Percentiles rank a stretch among this genome's conserved stretches.
Conservation (phyloP, 2,113 vertebrate species). For the Corvus cornix region DNA sequence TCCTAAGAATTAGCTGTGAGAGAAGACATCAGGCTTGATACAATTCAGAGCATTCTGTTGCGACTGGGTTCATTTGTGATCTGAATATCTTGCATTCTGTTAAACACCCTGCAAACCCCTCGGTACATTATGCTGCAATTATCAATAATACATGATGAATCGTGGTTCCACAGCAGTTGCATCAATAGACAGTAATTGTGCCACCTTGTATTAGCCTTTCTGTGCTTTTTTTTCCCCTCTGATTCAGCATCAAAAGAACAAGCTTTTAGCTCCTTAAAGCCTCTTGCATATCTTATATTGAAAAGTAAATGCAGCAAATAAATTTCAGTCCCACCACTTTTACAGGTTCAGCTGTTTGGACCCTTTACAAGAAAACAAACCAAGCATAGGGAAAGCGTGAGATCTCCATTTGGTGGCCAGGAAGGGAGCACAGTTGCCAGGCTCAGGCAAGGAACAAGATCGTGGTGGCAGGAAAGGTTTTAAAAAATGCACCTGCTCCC, state of each 20-base stretch:
- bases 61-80: not conserved
- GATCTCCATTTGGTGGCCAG: not conserved
- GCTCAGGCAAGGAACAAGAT: not conserved
- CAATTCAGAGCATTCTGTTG: not conserved
- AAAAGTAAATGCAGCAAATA: not conserved
- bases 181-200: not conserved
- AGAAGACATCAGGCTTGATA: not conserved
- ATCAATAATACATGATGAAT: not conserved
- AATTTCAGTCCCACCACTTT: not conserved
- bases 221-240: accelerated
- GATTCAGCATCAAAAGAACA: not conserved
- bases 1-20: not conserved
- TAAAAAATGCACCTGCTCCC: not conserved
- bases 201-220: not conserved
- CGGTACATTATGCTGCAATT: not conserved
- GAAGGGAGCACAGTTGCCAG: not conserved
- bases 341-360: not conserved
- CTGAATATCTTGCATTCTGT: not conserved
- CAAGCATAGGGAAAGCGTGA: not conserved
- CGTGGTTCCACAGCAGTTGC: not conserved
- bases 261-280: not conserved
- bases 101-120: not conserved
- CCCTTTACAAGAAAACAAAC: not conserved
- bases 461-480: not conserved
- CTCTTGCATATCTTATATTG: not conserved